Evolutionary conservation across 2,888 invertebrate species (phyloP), one percentile per base, ranked within the genome.

Genomic region (Lasioglossum figueresi): DNA sequence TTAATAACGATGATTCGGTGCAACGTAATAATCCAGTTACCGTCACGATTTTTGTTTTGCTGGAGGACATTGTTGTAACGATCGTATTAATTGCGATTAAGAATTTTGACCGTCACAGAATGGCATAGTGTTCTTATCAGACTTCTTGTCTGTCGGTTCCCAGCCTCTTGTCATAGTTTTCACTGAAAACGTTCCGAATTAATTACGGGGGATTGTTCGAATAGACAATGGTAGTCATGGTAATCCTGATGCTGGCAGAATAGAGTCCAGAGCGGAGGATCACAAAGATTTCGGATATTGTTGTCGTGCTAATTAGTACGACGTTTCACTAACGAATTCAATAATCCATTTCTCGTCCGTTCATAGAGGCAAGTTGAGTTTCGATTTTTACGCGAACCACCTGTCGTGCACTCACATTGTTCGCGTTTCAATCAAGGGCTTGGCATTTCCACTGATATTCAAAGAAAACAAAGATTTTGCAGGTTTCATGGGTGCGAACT

Each of bases 191-290:
- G 83, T 83, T 88, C 87, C 56, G 90, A 88, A 91, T 92, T 92
- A 92, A 92, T 92, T 89, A 91, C 86, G 84, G 80, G 76, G 78
- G 88, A 90, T 92, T 92, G 91, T 91, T 91, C 87, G 89, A 85
- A 74, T 79, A 79, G 91, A 92, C 92, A 92, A 92, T 92, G 84
- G 88, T 81, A 83, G 90, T 89, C 88, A 87, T 82, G 85, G 90
- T 86, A 88, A 89, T 91, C 91, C 88, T 88, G 79, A 82, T 81
- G 80, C 63, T 73, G 68, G 70, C 78, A 84, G 89, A 91, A 89
- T 85, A 82, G 86, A 80, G 84, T 79, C 78, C 82, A 80, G 84
- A 74, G 82, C 56, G 56, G 76, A 56, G 74, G 72, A 70, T 37
- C 74, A 76, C 75, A 81, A 87, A 83, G 83, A 79, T 82, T 85